A percentile compares a stretch with the other conserved stretches of the same genome.
Conservation (phyloP, 2,113 vertebrate genomes). For the Prunella fulvescens region DNA sequence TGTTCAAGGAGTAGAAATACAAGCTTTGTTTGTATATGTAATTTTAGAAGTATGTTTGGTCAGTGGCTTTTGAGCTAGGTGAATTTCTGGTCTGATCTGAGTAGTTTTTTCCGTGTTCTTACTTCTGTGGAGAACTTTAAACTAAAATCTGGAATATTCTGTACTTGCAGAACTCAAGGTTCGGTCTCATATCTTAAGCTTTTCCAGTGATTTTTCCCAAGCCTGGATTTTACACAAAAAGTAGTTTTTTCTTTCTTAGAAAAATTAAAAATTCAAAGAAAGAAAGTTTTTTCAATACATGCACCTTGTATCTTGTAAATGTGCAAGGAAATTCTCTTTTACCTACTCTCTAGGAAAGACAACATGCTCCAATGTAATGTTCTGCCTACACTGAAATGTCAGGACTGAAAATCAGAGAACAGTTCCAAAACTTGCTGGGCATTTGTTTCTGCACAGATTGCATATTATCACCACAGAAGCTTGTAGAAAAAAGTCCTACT, state of each 20-base stretch:
- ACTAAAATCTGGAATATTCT: background rate
- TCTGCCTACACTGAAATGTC: conserved; percentile 24
- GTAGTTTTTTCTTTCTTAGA: background rate
- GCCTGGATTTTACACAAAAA: background rate
- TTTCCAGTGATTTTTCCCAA: background rate
- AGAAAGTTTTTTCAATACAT: background rate
- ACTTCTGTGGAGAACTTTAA: background rate
- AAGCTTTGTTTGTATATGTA: background rate
- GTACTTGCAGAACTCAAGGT: background rate
- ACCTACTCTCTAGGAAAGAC: background rate
- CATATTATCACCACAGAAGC: background rate
- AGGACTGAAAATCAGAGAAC: background rate
- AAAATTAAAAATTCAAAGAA: background rate
- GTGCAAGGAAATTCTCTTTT: background rate
- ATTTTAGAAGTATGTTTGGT: background rate
- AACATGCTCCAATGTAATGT: background rate
- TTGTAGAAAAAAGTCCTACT: background rate
- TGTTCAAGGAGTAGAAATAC: background rate
- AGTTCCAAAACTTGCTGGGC: background rate
- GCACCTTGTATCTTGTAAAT: background rate
- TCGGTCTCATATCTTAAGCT: background rate
- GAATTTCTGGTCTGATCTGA: background rate
- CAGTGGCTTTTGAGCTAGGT: background rate
- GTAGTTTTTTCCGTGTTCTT: background rate
- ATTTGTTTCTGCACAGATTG: conserved; percentile 10